These are phyloP conservation scores for Margaritifera margaritifera DNA, from an alignment of 2,888 invertebrate genomes.

Conservation along the genomic window DNA sequence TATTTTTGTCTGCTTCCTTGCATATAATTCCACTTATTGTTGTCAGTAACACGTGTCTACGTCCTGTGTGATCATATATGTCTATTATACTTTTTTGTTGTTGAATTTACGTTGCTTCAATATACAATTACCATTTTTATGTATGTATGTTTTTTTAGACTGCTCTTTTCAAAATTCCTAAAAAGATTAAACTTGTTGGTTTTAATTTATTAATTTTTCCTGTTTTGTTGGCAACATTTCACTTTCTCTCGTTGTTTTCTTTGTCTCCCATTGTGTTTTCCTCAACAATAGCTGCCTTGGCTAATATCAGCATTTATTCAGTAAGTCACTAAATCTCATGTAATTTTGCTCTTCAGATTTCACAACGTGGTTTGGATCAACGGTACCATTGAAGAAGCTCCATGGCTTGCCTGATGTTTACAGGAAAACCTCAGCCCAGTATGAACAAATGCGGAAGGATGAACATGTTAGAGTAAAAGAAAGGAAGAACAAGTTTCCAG, in stretches of 20 bases:
- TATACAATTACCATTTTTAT: too few species aligned
- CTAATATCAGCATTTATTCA: background rate
- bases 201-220: too few species aligned
- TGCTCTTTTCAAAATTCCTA: too few species aligned
- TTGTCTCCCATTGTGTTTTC: background rate
- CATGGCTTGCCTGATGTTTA: conserved; percentile 59
- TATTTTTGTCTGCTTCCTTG: too few species aligned
- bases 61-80: too few species aligned
- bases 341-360: conserved; percentile 45
- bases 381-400: conserved; percentile 63
- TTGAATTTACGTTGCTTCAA: too few species aligned
- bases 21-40: too few species aligned
- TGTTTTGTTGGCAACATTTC: too few species aligned
- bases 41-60: too few species aligned
- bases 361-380: conserved; percentile 68
- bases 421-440: conserved; percentile 65
- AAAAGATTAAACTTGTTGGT: too few species aligned
- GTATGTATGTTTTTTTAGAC: too few species aligned
- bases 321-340: background rate
- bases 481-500: conserved; percentile 60
- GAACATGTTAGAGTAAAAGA: conserved; percentile 34
- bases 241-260: background rate
- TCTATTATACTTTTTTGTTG: too few species aligned
- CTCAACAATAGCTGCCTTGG: background rate
- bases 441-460: conserved; percentile 44